Percentiles rank a stretch among this genome's conserved stretches.
Evolutionary conservation across 1,140 invertebrate species (phyloP).

Genomic region (Octopus sinensis): DNA sequence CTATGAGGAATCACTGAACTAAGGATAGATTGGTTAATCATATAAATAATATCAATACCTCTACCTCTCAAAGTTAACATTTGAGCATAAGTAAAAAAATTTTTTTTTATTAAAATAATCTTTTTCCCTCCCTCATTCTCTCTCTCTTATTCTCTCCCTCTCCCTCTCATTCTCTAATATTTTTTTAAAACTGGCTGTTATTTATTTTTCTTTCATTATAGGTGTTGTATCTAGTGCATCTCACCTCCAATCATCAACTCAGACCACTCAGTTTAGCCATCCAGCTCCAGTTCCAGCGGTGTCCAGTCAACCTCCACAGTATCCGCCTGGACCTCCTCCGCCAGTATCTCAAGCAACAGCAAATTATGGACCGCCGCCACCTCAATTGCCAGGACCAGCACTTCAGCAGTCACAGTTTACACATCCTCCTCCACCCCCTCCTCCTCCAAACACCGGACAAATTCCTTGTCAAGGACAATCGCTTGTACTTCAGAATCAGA

Average conservation of each 20-base stretch:
- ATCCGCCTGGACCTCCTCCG: not conserved
- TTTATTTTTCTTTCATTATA: not conserved
- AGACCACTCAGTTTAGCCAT: conserved; percentile 1
- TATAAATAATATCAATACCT: too few relatives aligned
- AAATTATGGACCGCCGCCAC: not conserved
- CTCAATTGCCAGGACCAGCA: not conserved
- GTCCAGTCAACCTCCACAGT: not conserved
- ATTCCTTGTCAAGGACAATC: conserved; percentile 6
- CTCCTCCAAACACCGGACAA: too few relatives aligned
- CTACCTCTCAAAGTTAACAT: too few relatives aligned
- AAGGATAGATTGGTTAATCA: too few relatives aligned
- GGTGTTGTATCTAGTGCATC: not conserved
- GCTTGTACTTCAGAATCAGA: not conserved
- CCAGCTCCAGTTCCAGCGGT: not conserved
- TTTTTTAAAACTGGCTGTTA: not conserved
- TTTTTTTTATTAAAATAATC: too few relatives aligned
- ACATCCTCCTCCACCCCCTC: not conserved
- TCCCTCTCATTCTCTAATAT: too few relatives aligned
- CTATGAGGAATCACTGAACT: too few relatives aligned
- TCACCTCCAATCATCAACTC: not conserved
- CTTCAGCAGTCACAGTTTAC: not conserved
- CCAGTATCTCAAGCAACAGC: not conserved
- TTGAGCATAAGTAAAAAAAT: too few relatives aligned
- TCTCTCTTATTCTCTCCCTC: too few relatives aligned
- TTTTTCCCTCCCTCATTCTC: too few relatives aligned